A percentile compares a stretch with the other conserved stretches of the same genome.
Evolutionary conservation across 2,888 invertebrate genomes (phyloP).

Genomic region (Conus canariensis): DNA sequence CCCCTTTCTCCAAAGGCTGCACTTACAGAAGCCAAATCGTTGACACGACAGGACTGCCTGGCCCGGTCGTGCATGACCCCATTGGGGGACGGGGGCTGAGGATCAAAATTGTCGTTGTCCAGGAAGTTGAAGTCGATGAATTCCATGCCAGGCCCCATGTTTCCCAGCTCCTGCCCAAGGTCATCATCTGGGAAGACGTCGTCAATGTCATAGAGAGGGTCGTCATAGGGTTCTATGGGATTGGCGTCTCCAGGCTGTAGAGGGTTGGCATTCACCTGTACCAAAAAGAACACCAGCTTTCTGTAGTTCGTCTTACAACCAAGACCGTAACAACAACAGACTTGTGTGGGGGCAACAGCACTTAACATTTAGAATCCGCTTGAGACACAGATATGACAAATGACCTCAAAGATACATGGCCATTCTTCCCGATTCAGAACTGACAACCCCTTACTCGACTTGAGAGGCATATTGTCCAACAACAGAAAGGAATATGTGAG

Average conservation of each 20-base stretch:
- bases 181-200: constrained; percentile 54
- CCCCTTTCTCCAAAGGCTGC: no score
- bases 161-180: constrained; percentile 48
- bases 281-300: background rate
- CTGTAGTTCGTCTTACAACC: no score
- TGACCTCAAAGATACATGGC: no score
- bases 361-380: no score
- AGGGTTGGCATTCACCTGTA: constrained; percentile 66
- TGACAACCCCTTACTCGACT: no score
- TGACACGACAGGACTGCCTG: constrained; percentile 62
- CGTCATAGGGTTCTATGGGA: constrained; percentile 52
- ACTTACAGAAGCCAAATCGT: constrained; percentile 58
- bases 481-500: no score
- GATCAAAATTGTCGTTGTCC: constrained; percentile 51
- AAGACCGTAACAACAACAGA: no score
- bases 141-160: constrained; percentile 58
- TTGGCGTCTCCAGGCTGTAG: constrained; percentile 61
- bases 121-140: constrained; percentile 62
- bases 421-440: no score
- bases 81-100: constrained; percentile 67
- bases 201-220: constrained; percentile 49
- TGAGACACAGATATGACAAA: no score
- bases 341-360: no score
- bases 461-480: no score
- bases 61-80: constrained; percentile 53